Base-by-base conservation (phyloP, 2,888 invertebrate genomes). In the Noctua janthina region DNA sequence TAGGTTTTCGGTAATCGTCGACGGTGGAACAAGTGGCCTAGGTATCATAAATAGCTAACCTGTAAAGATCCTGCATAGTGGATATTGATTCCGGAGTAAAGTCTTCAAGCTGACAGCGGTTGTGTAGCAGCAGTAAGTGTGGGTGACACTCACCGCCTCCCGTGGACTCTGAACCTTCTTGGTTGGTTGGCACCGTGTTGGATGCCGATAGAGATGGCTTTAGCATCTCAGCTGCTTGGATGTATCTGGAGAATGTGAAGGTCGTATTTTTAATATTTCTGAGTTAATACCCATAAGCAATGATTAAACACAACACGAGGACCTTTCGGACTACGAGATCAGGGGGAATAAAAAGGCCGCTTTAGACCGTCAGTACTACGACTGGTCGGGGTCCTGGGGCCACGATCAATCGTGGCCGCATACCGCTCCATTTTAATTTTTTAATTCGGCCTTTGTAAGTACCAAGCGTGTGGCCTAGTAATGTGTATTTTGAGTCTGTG, bases 201-300 rank as follows among this genome's bases (percentile, higher is more conserved):
- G 97, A 97, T 2, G 97, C 97, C 2, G 98, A 97, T 13, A 98
- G 97, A 0, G 98, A 97, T 0, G 99, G 99, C 93, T 98, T 98
- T 87, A 99, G 94, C 98, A 99, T 99, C 96, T 99, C 99, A 35
- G 99, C 98, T 69, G 98, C 97, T 95, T 98, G 98, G 20, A 99
- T 96, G 93, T 98, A 98, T 91, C 98, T 98, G 92, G 5, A 66
- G 2, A 68, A 62, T 46, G 35, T 35, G 56, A 35, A 2, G 7
- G 17, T 35, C 1, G 20, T 0, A 59, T 59, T 56, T 29, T n/a
- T 29, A 29, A 35, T 43, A 29, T 51, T 5, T 17, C 23, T 20
- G 11, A 51, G 67, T 54, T 10, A 39, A 39, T 23, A 51, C 66
- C 23, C 7, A 5, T 62, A 62, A 62, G 13, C 10, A n/a, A n/a